Evolutionary conservation across 2,888 invertebrate species (phyloP), one percentile per base, ranked within the genome.

Genomic region (Glyphotaelius pellucidus): DNA sequence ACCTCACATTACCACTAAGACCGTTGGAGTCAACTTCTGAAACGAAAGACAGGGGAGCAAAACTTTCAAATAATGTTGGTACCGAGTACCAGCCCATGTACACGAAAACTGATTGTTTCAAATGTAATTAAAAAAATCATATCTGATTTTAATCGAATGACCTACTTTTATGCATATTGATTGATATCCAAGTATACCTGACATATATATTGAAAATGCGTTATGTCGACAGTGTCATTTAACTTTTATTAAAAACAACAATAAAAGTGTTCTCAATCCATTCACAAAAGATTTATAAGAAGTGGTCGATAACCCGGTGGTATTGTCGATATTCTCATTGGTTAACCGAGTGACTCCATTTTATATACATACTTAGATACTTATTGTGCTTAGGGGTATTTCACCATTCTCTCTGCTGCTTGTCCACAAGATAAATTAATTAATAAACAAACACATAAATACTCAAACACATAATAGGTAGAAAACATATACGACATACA

Each of bases 1-100:
- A 90, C 90, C 90, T 90, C 83, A 42, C 90, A 90, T 90, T 52
- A 90, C 32, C 81, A 90, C 90, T 90, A 80, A 83, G 90, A 90
- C 90, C 90, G 90, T 90, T 90, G 81, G 83, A 81, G 81, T 47
- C 52, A 81, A 90, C 90, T 83, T 83, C 90, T 90, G 83, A 52
- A 83, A 81, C 52, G 25, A 67, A 52, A 52, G 87, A 7, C 87
- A 87, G 87, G 87, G 87, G 87, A 14, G 30, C 15, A 19, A 31
- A 87, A 87, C 25, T 67, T 31, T 31, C 0, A 14, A n/a, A 81
- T 81, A 0, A 31, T 31, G 15, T 19, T 81, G 30, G 11, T 81
- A 81, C 4, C 5, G 30, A 30, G 80, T 80, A n/a, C 30, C 30
- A 30, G 2, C 11, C 12, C 15, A n/a, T 80, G 15, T 81, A 31